Base-by-base conservation (phyloP, 1,140 invertebrate species). In the Pseudomyrmex flavicornis region DNA sequence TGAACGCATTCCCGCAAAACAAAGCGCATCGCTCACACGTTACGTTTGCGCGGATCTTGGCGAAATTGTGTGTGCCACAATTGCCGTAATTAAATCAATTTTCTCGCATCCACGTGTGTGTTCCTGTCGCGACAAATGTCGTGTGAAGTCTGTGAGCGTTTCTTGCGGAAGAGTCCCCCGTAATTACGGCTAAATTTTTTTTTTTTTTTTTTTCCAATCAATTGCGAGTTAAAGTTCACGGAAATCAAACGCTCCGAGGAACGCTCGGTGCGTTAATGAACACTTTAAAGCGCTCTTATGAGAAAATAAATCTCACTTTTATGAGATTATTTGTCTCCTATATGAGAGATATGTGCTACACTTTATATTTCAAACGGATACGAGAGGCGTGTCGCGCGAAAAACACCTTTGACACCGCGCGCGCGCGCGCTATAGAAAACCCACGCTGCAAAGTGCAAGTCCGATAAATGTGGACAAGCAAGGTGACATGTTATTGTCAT, bases 1-100 rank as follows among this genome's bases (percentile, higher is more conserved):
- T 82, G 79, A 87, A 89, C 83, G 84, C 85, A 92, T 89, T 92
- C 88, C 77, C 76, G 70, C 66, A 85, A 74, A 77, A 76, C 77
- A 85, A 77, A 20, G 70, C 70, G 48, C 80, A 79, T 65, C 54
- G 73, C 84, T 35, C 56, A 61, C 61, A 77, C 17, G 17, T 74
- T 85, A 61, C 50, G 50, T 52, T 52, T 4, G 54, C 20, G 20
- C 46, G 22, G 66, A 69, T 3, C 44, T 79, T 7, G 7, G 10
- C 8, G 35, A 35, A 79, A 2, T 8, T 13, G 46, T 17, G n/a
- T 12, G n/a, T 12, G 20, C 2, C 46, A 44, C 35, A 69, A 79
- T 69, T 58, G 56, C n/a, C 12, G 5, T 13, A 10, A 15, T 9
- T 17, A 58, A 15, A 59, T 59, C n/a, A 59, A 2, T 35, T 35